Evolutionary conservation across 2,797 vertebrate genomes (phyloP).

Genomic region (Poeciliopsis gracilis): DNA sequence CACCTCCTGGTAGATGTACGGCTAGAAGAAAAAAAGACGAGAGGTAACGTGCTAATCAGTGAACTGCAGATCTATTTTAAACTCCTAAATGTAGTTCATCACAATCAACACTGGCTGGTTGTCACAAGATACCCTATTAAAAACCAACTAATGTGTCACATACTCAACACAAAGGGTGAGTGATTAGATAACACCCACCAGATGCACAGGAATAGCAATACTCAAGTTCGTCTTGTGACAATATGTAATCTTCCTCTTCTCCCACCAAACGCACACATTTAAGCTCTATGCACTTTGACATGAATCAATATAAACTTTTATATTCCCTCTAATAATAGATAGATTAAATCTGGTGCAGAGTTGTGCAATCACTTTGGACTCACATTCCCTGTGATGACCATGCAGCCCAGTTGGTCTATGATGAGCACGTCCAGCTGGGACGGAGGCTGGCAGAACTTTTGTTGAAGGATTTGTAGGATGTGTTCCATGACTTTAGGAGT

Average conservation of each 20-base stretch:
- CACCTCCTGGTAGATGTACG: constrained; percentile 98
- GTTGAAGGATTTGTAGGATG: constrained; percentile 96
- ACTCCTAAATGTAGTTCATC: constrained; percentile 22
- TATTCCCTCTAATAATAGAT: constrained; percentile 1
- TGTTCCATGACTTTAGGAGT: constrained; percentile 96
- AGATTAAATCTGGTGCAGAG: not conserved
- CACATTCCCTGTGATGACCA: constrained; percentile 98
- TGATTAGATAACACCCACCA: constrained; percentile 25
- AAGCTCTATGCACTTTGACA: not conserved
- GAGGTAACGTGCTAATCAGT: not conserved
- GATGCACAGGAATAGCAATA: constrained; percentile 25
- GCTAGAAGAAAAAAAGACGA: constrained; percentile 73
- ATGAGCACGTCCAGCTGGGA: constrained; percentile 95
- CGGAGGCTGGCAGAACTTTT: constrained; percentile 96
- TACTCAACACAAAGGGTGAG: constrained; percentile 24
- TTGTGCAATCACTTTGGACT: constrained; percentile 54
- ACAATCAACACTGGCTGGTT: not conserved
- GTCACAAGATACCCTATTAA: constrained; percentile 25
- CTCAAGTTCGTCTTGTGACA: constrained; percentile 25
- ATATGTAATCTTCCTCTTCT: not conserved
- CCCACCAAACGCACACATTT: not conserved
- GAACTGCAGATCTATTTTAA: constrained; percentile 14
- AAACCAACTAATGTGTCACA: constrained; percentile 2
- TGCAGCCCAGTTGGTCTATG: constrained; percentile 95
- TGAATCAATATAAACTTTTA: not conserved